Base-by-base conservation (phyloP, 2,797 vertebrate genomes). In the Lepidocolaptes lacrymiger region DNA sequence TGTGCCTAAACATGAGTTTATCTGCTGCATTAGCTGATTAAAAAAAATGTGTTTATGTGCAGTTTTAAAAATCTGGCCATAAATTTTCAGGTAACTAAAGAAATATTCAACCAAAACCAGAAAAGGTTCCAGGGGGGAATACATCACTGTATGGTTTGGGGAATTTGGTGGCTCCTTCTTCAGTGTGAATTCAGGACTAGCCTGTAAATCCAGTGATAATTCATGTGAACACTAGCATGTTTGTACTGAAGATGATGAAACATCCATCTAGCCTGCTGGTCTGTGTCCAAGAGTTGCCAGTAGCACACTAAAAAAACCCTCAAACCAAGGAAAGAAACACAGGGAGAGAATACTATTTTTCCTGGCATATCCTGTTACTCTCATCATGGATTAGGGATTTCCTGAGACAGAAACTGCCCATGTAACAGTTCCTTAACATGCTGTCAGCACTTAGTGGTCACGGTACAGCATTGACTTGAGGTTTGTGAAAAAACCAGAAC, bases 1-100 rank as follows among this genome's bases (percentile, higher is more conserved):
- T 83, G 91, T 95, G 92, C 27, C 88, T 97, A 94, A 96, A 91
- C 85, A 74, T 85, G 81, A 83, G 93, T 96, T 95, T 95, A 96
- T 95, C 67, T 80, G 64, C 44, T 89, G 41, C 27, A 79, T 85
- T 91, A 91, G 27, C 63, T 85, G 92, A 95, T 79, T 91, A 28
- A 82, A 96, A 96, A 95, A 88, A 87, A 85, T 49, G 9, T 93
- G 92, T 93, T 95, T 96, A 79, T 63, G 30, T 71, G 67, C 48
- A 87, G 34, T 86, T 92, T 86, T 94, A 79, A 91, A 92, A 91
- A 76, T 79, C 89, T 90, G 66, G 13, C 79, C 88, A 86, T 96
- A 96, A 96, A 95, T 97, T 93, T 89, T 95, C 92, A 90, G 55
- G 88, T 96, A 94, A 93, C 37, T 67, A 46, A 58, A 93, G 62